Conservation (phyloP, 2,113 vertebrate genomes). For the Catharus fuscescens region DNA sequence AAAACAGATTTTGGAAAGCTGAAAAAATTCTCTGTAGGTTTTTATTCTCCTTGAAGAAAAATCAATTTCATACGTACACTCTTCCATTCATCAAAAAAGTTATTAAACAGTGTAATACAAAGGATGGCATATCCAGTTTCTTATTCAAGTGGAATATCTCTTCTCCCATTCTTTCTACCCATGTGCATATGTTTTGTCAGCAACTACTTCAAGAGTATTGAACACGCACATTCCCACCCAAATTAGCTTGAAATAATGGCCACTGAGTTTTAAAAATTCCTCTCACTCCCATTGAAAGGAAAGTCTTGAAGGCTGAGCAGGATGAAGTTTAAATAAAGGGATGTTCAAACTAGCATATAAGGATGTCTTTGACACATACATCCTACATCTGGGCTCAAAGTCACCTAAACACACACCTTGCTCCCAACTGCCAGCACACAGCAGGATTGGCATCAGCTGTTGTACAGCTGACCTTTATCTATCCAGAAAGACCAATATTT, state of each 20-base stretch:
- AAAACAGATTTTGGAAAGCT: not conserved
- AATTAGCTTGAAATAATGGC: not conserved
- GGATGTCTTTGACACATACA: not conserved
- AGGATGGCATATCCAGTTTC: not conserved
- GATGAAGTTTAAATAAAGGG: not conserved
- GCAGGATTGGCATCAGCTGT: not conserved
- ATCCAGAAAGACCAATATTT: not conserved
- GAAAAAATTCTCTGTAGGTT: not conserved
- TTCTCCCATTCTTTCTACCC: not conserved
- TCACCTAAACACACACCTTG: not conserved
- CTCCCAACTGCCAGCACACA: rapidly evolving
- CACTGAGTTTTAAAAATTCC: not conserved
- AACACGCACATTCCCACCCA: not conserved
- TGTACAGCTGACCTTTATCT: not conserved
- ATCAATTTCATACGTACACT: not conserved
- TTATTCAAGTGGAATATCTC: not conserved
- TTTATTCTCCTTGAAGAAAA: not conserved
- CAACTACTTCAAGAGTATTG: not conserved
- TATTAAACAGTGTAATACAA: not conserved
- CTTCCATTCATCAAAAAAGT: not conserved
- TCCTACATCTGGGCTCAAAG: not conserved
- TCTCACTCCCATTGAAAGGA: not conserved
- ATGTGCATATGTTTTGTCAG: not conserved
- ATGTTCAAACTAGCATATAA: not conserved
- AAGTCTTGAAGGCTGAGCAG: not conserved